Base-by-base conservation (phyloP, 2,888 invertebrate species). In the Acronicta psi region DNA sequence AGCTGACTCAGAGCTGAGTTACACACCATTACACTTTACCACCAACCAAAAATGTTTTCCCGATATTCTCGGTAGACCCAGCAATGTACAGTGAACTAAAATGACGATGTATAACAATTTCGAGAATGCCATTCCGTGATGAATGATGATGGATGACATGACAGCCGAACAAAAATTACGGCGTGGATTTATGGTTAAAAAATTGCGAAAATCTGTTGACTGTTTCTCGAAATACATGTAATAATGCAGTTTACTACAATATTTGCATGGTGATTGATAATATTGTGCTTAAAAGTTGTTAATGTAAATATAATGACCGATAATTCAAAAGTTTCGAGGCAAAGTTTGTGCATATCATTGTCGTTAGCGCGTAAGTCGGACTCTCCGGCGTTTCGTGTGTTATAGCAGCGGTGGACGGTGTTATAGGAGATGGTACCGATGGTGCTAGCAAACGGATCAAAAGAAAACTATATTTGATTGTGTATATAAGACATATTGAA, bases 311-410 rank as follows among this genome's bases (percentile, higher is more conserved):
- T 89, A 91, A 93, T 93, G 93, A 88, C 85, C 85, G 85, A 87
- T 85, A 87, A 82, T 91, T 89, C 73, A 83, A 92, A 93, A 92
- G 90, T 92, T 92, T 88, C 78, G 57, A 85, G 80, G 83, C 88
- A 90, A 92, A 92, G 90, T 93, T 94, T 92, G 87, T 93, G 92
- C 92, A 89, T 92, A 92, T 93, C 93, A 92, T 94, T 92, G 88
- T 90, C 87, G 83, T 85, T 89, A 88, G 83, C 84, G 85, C 85
- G 83, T 88, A 88, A 83, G 87, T 84, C 86, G 77, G 84, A 80
- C 82, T 89, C 85, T 84, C 73, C 81, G 82, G 86, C 88, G 80
- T 87, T 88, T 86, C 80, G 76, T 82, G 87, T 83, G 74, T 91
- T 92, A 92, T 91, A 93, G 90, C 93, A 87, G 82, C 69, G 81